Evolutionary conservation across 2,888 invertebrate species (phyloP), one percentile per base, ranked within the genome.

Genomic region (Creontiades dilutus): DNA sequence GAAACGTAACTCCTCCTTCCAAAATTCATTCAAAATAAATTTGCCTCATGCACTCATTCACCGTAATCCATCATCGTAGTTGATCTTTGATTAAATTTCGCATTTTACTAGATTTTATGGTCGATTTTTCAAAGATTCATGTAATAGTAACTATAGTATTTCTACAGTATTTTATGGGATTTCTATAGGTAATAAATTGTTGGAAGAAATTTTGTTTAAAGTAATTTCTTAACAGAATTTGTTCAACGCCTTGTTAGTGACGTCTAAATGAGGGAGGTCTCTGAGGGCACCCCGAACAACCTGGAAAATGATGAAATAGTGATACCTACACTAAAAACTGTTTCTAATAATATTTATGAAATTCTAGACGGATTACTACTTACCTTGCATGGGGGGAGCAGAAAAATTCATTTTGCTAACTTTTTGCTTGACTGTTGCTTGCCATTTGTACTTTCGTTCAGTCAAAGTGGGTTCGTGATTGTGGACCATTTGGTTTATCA

Each of bases 21-120:
- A 11, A 61, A 61, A 61, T 61, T 61, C 61, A 16, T 61, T 61
- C 61, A 61, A 61, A 61, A 61, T 61, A 61, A 61, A 61, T 61
- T 16, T n/a, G 61, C n/a, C 61, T 61, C 61, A n/a, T 61, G 61
- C 19, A 61, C 61, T 61, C 61, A 61, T 61, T 61, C n/a, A 61
- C 61, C 61, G 61, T 61, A 61, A 11, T 19, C n/a, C 61, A 19
- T 5, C 61, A 19, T 61, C 61, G 61, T 19, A 61, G 61, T 61
- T 61, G 61, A 61, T 61, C 61, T 61, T 61, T 61, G 61, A 11
- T 19, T 61, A 61, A 61, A 61, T 61, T 19, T 19, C 61, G 37
- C 37, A 37, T 37, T 37, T 37, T 37, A 37, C 37, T 4, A 37
- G 37, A 37, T 37, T 37, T 37, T 37, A 37, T 4, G 37, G 37